phyloP scores from a whole-genome alignment of 2,797 vertebrate genomes.

The Geotrypetes seraphini region DNA sequence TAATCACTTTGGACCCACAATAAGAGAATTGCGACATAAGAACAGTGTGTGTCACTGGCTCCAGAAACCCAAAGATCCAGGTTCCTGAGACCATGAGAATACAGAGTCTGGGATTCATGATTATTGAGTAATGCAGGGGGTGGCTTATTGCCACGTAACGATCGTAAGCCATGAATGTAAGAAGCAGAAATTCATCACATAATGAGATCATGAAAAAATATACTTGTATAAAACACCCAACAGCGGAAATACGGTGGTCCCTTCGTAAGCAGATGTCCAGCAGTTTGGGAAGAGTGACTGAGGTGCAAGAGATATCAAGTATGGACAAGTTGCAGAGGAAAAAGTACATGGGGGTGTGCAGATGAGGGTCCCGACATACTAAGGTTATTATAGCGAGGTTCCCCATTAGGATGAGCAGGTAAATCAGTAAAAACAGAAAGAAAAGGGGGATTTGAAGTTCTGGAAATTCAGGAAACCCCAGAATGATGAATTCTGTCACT shows the following conservation, averaged over 20 bases:
- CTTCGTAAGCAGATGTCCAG: not conserved
- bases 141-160: slow-evolving; percentile 6
- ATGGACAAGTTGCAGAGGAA: slow-evolving; percentile 18
- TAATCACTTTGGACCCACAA: slow-evolving; percentile 2
- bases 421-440: no score
- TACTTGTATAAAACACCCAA: slow-evolving; percentile 19
- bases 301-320: slow-evolving; percentile 12
- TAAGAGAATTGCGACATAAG: slow-evolving; percentile 6
- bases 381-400: no score
- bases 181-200: slow-evolving; percentile 24
- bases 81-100: slow-evolving; percentile 3
- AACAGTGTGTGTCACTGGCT: slow-evolving; percentile 4
- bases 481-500: no score
- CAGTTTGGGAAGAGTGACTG: slow-evolving; percentile 10
- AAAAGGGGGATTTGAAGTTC: no score
- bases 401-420: no score
- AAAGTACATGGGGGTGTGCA: slow-evolving; percentile 20
- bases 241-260: slow-evolving; percentile 5
- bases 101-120: slow-evolving; percentile 13
- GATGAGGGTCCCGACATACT: no score
- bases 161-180: slow-evolving; percentile 24
- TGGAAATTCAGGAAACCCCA: no score
- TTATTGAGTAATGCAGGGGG: slow-evolving; percentile 8
- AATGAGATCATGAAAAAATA: slow-evolving; percentile 24
- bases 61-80: not conserved